Percentiles rank a stretch among this genome's conserved stretches.
Conservation (phyloP, 35 echinoderm and acorn worm species). For the Nesometra sesokonis region DNA sequence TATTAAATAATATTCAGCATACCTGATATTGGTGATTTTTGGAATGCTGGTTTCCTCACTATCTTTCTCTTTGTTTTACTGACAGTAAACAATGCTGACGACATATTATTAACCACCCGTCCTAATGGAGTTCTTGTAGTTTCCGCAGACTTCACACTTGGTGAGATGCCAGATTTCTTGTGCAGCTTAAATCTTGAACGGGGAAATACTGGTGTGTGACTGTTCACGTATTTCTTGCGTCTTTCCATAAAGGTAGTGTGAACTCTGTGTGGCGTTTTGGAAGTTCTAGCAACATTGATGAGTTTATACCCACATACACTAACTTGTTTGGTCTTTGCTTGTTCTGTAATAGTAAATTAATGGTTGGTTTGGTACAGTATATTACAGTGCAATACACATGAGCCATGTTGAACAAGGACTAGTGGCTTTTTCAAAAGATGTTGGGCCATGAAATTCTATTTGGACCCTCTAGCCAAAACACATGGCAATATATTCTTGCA, state of each 20-base stretch:
- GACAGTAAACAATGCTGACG: conserved; percentile 4
- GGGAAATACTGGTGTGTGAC: conserved; percentile 39
- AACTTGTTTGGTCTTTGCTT: not conserved
- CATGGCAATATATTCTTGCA: too few relatives aligned
- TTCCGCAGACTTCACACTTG: not conserved
- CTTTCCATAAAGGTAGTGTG: not conserved
- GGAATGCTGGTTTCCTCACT: conserved; percentile 14
- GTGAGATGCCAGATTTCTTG: conserved; percentile 1
- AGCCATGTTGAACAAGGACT: too few relatives aligned
- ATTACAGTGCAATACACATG: too few relatives aligned
- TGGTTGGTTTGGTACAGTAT: not conserved
- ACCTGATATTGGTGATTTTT: too few relatives aligned
- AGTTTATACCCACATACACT: not conserved
- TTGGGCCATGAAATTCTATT: too few relatives aligned
- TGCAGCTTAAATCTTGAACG: conserved; percentile 24
- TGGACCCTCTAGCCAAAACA: too few relatives aligned
- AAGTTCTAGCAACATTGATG: not conserved
- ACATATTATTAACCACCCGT: not conserved
- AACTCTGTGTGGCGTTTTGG: not conserved
- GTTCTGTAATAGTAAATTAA: not conserved
- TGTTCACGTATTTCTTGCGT: conserved; percentile 23
- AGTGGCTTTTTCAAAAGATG: too few relatives aligned
- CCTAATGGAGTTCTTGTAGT: not conserved
- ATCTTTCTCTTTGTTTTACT: conserved; percentile 45
- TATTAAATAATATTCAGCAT: too few relatives aligned